Conservation (phyloP, 2,888 invertebrate genomes). For the Apocheima hispidaria region DNA sequence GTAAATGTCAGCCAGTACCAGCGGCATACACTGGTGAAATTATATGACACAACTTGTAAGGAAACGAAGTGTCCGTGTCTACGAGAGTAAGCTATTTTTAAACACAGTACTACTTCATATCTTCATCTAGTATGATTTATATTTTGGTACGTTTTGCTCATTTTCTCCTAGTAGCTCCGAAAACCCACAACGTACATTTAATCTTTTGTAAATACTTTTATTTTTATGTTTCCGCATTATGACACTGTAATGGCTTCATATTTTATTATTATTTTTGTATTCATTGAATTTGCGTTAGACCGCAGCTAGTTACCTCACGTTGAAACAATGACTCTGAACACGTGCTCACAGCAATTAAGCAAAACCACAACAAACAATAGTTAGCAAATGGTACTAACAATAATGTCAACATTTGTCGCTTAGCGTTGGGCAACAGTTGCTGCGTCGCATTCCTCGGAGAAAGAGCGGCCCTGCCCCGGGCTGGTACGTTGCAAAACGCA, state of each 20-base stretch:
- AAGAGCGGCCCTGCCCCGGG: conserved; percentile 73
- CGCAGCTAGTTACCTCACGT: conserved; percentile 32
- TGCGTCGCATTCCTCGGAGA: conserved; percentile 71
- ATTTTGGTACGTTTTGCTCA: neutral
- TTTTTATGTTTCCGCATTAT: conserved; percentile 30
- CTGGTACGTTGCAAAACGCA: conserved; percentile 68
- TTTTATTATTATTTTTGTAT: conserved; percentile 25
- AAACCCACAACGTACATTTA: conserved; percentile 29
- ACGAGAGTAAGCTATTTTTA: neutral
- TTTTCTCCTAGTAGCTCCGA: neutral
- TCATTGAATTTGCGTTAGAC: conserved; percentile 35
- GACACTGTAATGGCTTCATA: conserved; percentile 4
- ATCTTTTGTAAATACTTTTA: conserved; percentile 28
- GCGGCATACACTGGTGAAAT: conserved; percentile 60
- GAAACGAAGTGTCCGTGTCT: conserved; percentile 15
- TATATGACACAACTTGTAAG: conserved; percentile 57
- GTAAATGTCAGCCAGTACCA: conserved; percentile 73
- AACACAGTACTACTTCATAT: neutral
- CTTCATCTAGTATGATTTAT: neutral
- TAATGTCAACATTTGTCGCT: conserved; percentile 45
- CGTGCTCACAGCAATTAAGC: conserved; percentile 46
- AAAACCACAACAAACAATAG: conserved; percentile 44
- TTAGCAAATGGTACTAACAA: conserved; percentile 49
- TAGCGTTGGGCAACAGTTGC: conserved; percentile 50
- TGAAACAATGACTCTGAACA: conserved; percentile 45